Percentiles rank a stretch among this genome's conserved stretches.
Evolutionary conservation across 2,888 invertebrate species (phyloP).

Genomic region (Tachina grossa): DNA sequence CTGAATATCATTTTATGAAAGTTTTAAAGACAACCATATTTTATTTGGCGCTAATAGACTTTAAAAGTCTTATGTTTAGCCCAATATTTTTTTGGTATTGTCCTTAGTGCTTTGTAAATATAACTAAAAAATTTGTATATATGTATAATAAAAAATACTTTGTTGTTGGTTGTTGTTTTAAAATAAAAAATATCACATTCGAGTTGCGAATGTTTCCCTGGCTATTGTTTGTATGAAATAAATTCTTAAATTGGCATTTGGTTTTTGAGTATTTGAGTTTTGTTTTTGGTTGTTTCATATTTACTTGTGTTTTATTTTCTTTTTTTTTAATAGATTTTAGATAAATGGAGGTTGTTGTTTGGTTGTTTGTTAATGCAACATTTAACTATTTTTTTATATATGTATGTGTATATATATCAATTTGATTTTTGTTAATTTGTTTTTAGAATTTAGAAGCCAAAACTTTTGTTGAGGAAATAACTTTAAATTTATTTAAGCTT

Average conservation of each 20-base stretch:
- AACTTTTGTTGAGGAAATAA: conserved; percentile 43
- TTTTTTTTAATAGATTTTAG: conserved; percentile 55
- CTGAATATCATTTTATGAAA: conserved; percentile 39
- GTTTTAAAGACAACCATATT: conserved; percentile 65
- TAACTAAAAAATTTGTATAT: conserved; percentile 73
- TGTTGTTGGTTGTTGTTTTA: conserved; percentile 70
- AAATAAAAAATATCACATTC: conserved; percentile 82
- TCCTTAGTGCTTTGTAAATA: conserved; percentile 53
- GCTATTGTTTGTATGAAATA: conserved; percentile 82
- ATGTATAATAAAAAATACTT: conserved; percentile 74
- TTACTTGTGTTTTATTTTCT: conserved; percentile 37
- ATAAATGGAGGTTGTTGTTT: conserved; percentile 73
- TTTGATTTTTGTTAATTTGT: conserved; percentile 76
- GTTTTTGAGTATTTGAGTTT: conserved; percentile 72
- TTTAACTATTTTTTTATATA: conserved; percentile 52
- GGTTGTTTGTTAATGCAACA: conserved; percentile 68
- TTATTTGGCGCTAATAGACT: conserved; percentile 19
- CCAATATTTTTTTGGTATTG: conserved; percentile 41
- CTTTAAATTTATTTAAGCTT: neutral
- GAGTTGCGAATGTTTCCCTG: conserved; percentile 83
- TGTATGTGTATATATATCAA: conserved; percentile 79
- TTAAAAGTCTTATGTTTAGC: conserved; percentile 45
- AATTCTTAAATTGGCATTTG: conserved; percentile 77
- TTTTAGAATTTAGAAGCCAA: conserved; percentile 70
- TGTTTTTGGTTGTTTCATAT: conserved; percentile 53